These are phyloP conservation scores for Drosophila parthenogenetica DNA, from an alignment of 2,888 invertebrate genomes.

Conservation along the genomic window DNA sequence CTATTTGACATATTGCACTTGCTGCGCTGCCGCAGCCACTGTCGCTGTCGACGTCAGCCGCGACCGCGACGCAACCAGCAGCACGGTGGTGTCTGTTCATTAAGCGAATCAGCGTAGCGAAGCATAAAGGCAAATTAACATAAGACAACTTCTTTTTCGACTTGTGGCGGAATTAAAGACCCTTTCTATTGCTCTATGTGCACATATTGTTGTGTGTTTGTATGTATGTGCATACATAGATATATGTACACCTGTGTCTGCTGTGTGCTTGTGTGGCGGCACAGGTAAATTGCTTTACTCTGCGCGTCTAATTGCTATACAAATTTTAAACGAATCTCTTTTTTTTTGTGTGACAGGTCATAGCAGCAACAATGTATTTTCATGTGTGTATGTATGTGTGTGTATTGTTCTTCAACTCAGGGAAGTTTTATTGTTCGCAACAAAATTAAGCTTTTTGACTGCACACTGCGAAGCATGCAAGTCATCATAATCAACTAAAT, in stretches of 20 bases:
- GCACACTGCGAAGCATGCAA: conserved; percentile 51
- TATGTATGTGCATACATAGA: conserved; percentile 6
- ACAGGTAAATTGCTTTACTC: conserved; percentile 68
- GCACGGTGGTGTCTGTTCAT: conserved; percentile 60
- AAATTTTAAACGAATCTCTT: conserved; percentile 62
- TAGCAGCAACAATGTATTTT: conserved; percentile 24
- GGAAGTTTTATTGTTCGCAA: conserved; percentile 49
- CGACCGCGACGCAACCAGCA: conserved; percentile 10
- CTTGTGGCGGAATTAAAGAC: conserved; percentile 79
- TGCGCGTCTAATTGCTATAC: conserved; percentile 73
- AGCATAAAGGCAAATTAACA: conserved; percentile 78
- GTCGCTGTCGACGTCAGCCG: conserved; percentile 9
- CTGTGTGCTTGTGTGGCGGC: conserved; percentile 19
- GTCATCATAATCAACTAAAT: conserved; percentile 2
- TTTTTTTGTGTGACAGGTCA: conserved; percentile 64
- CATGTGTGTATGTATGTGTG: conserved; percentile 8
- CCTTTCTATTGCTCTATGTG: conserved; percentile 59
- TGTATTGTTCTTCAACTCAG: conserved; percentile 25
- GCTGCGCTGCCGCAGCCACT: conserved; percentile 38
- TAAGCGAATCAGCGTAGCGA: conserved; percentile 80
- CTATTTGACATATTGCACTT: conserved; percentile 78
- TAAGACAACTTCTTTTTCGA: conserved; percentile 75
- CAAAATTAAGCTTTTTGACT: conserved; percentile 17
- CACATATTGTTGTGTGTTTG: not conserved
- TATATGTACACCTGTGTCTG: not conserved